phyloP scores from a whole-genome alignment of 2,113 vertebrate genomes.

The Heloderma charlesbogerti region DNA sequence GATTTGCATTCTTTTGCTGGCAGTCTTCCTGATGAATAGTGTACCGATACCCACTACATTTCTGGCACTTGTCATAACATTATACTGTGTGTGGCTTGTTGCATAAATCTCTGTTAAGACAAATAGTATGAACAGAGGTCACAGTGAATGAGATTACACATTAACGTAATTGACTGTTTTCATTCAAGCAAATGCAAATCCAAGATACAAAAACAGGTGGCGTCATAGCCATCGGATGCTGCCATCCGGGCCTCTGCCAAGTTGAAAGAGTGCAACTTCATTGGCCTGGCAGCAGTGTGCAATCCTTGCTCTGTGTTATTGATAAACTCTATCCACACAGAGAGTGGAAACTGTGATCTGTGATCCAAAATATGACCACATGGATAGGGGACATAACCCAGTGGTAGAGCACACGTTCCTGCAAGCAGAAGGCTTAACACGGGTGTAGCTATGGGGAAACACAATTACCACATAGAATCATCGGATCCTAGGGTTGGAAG shows the following conservation, averaged over 20 bases:
- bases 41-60: background rate
- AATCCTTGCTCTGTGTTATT: background rate
- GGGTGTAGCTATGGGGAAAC: too few species aligned
- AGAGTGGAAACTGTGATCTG: fast-evolving
- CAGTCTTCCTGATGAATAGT: background rate
- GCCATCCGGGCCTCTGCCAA: background rate
- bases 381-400: background rate
- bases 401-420: too few species aligned
- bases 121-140: background rate
- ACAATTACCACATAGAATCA: too few species aligned
- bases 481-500: too few species aligned
- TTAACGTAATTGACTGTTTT: background rate
- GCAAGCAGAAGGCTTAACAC: too few species aligned
- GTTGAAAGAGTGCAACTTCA: background rate
- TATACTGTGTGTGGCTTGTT: background rate
- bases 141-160: background rate
- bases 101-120: background rate
- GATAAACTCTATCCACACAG: fast-evolving
- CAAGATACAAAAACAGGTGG: too few species aligned
- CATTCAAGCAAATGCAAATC: background rate
- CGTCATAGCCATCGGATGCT: background rate
- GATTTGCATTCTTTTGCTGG: too few species aligned
- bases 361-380: background rate
- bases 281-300: background rate
- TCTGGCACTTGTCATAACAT: background rate